Evolutionary conservation across 2,797 vertebrate genomes (phyloP), one percentile per base, ranked within the genome.

Genomic region (Sciaenops ocellatus): DNA sequence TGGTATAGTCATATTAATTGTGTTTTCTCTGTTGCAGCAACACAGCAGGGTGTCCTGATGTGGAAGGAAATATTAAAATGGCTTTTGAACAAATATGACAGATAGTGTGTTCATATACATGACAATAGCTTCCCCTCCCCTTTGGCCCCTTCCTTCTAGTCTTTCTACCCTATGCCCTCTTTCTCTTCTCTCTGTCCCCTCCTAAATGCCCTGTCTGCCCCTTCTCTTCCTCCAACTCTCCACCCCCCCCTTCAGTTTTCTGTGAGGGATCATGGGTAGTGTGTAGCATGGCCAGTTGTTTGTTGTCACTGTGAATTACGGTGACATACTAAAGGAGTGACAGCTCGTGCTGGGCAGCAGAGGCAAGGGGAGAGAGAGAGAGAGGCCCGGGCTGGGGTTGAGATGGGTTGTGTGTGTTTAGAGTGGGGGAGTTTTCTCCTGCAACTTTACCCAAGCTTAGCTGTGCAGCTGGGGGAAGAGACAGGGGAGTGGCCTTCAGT

Each of bases 231-330:
- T 65, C 68, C 68, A 78, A 54, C 46, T n/a, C 54, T 30, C 24
- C 46, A 20, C 5, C 12, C 42, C 15, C 28, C 67, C 11, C 61
- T 30, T 42, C n/a, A 52, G 59, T 38, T 41, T 22, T 65, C 76
- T 50, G 71, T 87, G 90, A 90, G 91, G 87, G 90, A 90, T 94
- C 90, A 90, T 89, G 90, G 91, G 87, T 88, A 79, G 89, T 77
- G 78, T 82, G 74, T 82, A 81, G 81, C 73, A 82, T 75, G 82
- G 79, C 64, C 89, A 93, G 89, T 93, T 91, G 90, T 89, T 93
- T 93, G 89, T 91, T 94, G 92, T 93, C 94, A 92, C 90, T 89
- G 86, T 94, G 90, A 93, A 94, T 94, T 93, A 95, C 85, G 84
- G 76, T 90, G 93, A 92, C 89, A 86, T 62, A 85, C 76, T 88